Evolutionary conservation across 2,888 invertebrate genomes (phyloP), one percentile per base, ranked within the genome.

Genomic region (Coronaproctus castanopsis): DNA sequence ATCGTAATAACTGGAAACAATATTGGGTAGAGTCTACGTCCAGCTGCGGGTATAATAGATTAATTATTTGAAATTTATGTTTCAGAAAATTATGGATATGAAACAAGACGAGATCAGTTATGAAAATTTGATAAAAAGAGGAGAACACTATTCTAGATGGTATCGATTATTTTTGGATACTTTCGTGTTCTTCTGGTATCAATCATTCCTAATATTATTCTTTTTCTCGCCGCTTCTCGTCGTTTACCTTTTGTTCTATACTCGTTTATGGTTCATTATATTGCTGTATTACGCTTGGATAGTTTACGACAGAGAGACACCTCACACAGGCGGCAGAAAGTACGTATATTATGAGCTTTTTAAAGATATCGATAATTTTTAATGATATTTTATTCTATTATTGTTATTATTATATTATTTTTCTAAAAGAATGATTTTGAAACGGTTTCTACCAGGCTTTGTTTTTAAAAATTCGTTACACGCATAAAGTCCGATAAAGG

Each of bases 261-360:
- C 36, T 36, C 36, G 36, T 14, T 64, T 59, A 50, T 67, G 61
- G 54, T 62, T 64, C 21, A 22, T 64, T 3, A 58, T 60, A 5
- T 50, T 66, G 8, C 21, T 79, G 0, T 87, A 88, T 68, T 68
- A 78, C 0, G 66, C 75, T 2, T 87, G 85, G 82, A 78, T 81
- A 68, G 73, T 78, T 59, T 79, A 76, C 61, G 86, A 88, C 68
- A 74, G 77, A 48, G 75, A 82, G 8, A 75, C 75, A 1, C 75
- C 81, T 58, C 75, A 78, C 59, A 68, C 74, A 70, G 71, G 63
- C 20, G 65, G 65, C 24, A 60, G 69, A 57, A 69, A 67, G 69
- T 70, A 63, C 62, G 57, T 36, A 8, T 8, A 36, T n/a, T n/a
- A n/a, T n/a, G n/a, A n/a, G n/a, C n/a, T n/a, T n/a, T n/a, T n/a